Base-by-base conservation (phyloP, 2,888 invertebrate genomes). In the Chymomyza procnemis region DNA sequence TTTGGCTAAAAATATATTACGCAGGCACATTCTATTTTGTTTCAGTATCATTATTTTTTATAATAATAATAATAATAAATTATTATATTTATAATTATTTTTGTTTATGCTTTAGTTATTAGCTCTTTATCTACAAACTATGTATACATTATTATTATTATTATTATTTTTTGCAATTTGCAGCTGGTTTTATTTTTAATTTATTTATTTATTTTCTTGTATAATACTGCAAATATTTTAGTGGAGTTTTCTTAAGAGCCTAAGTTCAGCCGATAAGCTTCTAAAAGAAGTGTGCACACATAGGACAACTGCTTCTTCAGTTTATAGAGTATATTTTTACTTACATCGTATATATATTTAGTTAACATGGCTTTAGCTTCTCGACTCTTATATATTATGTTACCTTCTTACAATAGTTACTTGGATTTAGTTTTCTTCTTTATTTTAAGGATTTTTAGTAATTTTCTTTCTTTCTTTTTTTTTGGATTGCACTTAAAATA, bases 11-110 rank as follows among this genome's bases (percentile, higher is more conserved):
- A 89, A 89, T 89, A 89, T 88, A 89, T 89, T 89, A 89, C 82
- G 88, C 88, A 89, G 89, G 88, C 88, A 89, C 88, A 89, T 89
- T 89, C 88, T 89, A 89, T 89, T 89, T 89, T 89, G 88, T 89
- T 89, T 89, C 89, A 88, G 82, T 89, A 88, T 81, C 74, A 73
- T 84, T 77, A 78, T 73, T 71, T 4, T 0, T 52, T 52, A 12
- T 19, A 18, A 50, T 50, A 16, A 14, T 52, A 71, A 76, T 81
- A 78, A 76, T 83, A 79, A 76, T 76, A 81, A 80, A 62, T 64
- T 73, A 71, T 64, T 41, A 41, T 78, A 68, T 75, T 71, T 75
- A 71, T 77, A 34, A 26, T 61, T 64, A 61, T 55, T 61, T 71
- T 67, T 74, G 61, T 34, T 70, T 61, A 61, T 63, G 26, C 63